Base-by-base conservation (phyloP, 2,797 vertebrate species). In the Sparidentex hasta region DNA sequence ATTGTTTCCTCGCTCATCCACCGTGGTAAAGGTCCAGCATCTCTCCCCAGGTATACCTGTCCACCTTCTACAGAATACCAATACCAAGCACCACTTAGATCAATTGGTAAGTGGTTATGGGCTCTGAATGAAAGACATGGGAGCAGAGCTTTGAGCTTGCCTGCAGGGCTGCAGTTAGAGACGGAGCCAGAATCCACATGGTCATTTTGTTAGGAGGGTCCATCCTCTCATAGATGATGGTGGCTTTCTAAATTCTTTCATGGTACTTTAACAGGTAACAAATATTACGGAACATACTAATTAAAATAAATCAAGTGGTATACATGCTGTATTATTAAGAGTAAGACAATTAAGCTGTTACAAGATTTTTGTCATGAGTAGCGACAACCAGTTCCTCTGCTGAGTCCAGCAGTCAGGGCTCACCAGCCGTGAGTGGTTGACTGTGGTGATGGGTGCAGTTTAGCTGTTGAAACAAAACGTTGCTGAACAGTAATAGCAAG, bases 1-100 rank as follows among this genome's bases (percentile, higher is more conserved):
- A 44, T 70, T 84, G 76, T 86, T 82, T 71, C 25, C 62, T 27
- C 29, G 13, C 51, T 64, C 54, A 57, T 58, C 11, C 6, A 38
- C 23, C 0, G 3, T 54, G 41, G 25, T 75, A 63, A 71, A 72
- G 41, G 48, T 79, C 62, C 57, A 20, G 43, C 48, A 73, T 78
- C 29, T 27, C 52, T 61, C 63, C 50, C n/a, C 8, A 21, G 18
- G 29, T 33, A 27, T 41, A 18, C 64, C 9, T 57, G 55, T 73
- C 62, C 62, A 65, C 38, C 68, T 21, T 21, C 46, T 64, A 29
- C 20, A 71, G 62, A 21, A 73, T 21, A 38, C 13, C 3, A 25
- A 38, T 9, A 33, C 41, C 5, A 46, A 72, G 69, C 44, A 23
- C 2, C 58, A 54, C 43, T 71, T 50, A 55, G 50, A 71, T 64